Evolutionary conservation across 92 coral and sea anemone species (phyloP), one percentile per base, ranked within the genome.

Genomic region (Pocillopora meandrina): DNA sequence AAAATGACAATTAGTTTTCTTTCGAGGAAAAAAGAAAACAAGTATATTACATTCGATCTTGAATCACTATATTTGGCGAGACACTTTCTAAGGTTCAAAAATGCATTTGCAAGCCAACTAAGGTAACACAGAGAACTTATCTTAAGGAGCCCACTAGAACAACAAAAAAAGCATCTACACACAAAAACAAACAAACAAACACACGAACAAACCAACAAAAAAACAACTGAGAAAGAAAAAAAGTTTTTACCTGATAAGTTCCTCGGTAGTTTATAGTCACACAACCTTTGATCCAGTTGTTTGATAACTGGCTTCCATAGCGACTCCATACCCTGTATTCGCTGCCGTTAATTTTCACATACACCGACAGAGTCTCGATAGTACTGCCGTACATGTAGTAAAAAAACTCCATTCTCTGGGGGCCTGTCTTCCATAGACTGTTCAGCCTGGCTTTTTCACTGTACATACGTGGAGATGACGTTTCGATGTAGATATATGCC

Each of bases 321-420:
- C 71, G 77, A 61, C 86, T 61, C 86, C 86, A 82, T 3, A 82
- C 26, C 66, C 70, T 71, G 1, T 20, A 8, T 16, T 71, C 86
- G 16, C 75, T 82, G 59, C 72, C 72, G 42, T 71, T 82, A 33
- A 67, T 68, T 82, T 49, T 82, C 0, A 61, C 70, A 12, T 58
- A 71, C 5, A 82, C 71, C 33, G 77, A 57, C 55, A 82, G 58
- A 33, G 77, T 31, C 78, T 82, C 86, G 7, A 82, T 19, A 6
- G 77, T 61, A 49, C 36, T 15, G 9, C 86, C 86, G 31, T 71
- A 71, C 86, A 82, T 82, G 86, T 68, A 73, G 21, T 71, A 82
- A 70, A 57, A 72, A 42, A 82, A 82, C 19, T 60, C 49, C 86
- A 82, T 71, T 13, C 31, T 60, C 71, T 61, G 61, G 0, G 79